These are phyloP conservation scores for Chondrosia reniformis DNA, from an alignment of 37 sponge, comb jelly and placozoan genomes.

Conservation along the genomic window DNA sequence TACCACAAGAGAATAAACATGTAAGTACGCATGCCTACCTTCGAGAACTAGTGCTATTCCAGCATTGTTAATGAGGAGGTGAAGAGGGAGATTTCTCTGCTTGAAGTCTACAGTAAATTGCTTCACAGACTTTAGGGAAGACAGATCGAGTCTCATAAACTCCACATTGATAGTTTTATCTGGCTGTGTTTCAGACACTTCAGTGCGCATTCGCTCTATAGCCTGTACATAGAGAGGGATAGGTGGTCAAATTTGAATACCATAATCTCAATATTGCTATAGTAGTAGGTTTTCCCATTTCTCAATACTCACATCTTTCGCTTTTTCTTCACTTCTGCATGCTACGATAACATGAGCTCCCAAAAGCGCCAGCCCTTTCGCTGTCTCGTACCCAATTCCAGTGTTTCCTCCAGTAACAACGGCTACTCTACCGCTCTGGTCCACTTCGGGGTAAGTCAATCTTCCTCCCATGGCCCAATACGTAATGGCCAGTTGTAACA, in stretches of 20 bases:
- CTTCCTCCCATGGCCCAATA: slow-evolving; percentile 65
- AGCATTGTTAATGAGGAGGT: slow-evolving; percentile 82
- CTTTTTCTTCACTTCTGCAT: slow-evolving; percentile 63
- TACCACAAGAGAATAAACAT: background rate
- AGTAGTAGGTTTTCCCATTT: no score
- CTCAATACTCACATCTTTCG: slow-evolving; percentile 27
- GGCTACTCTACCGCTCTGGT: slow-evolving; percentile 59
- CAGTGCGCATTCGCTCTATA: slow-evolving; percentile 43
- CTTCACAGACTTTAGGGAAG: slow-evolving; percentile 61
- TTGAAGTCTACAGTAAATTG: slow-evolving; percentile 54
- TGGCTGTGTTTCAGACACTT: slow-evolving; percentile 13
- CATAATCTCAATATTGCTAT: no score
- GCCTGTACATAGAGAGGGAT: slow-evolving; percentile 21
- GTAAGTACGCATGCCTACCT: slow-evolving; percentile 3
- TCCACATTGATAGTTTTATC: slow-evolving; percentile 59
- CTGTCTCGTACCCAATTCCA: slow-evolving; percentile 80
- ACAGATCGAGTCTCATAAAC: slow-evolving; percentile 66
- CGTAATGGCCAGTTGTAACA: no score
- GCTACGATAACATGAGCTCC: slow-evolving; percentile 81
- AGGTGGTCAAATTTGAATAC: background rate
- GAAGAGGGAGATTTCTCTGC: slow-evolving; percentile 62
- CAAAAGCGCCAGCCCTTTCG: slow-evolving; percentile 63
- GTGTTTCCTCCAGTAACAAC: slow-evolving; percentile 80
- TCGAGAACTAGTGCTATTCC: slow-evolving; percentile 52
- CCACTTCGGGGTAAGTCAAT: slow-evolving; percentile 48